phyloP scores from a whole-genome alignment of 2,113 vertebrate genomes.

The Ornithorhynchus anatinus region DNA sequence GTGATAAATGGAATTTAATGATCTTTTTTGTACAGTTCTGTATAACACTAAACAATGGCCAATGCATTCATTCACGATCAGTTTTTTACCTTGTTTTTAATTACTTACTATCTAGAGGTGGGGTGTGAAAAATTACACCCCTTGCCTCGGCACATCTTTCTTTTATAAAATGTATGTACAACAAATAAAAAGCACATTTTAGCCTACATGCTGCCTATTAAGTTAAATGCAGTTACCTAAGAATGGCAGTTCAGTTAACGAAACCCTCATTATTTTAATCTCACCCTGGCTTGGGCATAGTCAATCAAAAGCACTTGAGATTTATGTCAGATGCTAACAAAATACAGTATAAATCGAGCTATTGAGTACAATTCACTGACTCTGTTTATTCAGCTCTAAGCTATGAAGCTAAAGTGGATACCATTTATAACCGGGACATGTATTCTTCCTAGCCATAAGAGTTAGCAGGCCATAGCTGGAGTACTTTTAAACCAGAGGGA shows the following conservation, averaged over 20 bases:
- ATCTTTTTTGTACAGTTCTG: conserved; percentile 69
- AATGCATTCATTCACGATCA: conserved; percentile 59
- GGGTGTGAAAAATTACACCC: conserved; percentile 59
- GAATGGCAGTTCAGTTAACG: conserved; percentile 62
- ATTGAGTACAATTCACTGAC: conserved; percentile 68
- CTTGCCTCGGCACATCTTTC: conserved; percentile 53
- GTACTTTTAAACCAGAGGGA: conserved; percentile 53
- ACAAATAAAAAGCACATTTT: conserved; percentile 66
- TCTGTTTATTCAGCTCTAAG: conserved; percentile 64
- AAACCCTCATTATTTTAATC: conserved; percentile 65
- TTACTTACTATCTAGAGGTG: conserved; percentile 55
- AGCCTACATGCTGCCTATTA: conserved; percentile 66
- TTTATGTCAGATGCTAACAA: conserved; percentile 69
- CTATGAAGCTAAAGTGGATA: conserved; percentile 65
- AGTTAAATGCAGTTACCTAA: conserved; percentile 60
- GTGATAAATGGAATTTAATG: conserved; percentile 71
- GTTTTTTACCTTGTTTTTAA: conserved; percentile 64
- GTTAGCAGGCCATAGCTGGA: conserved; percentile 62
- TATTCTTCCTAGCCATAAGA: conserved; percentile 66
- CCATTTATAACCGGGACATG: conserved; percentile 67
- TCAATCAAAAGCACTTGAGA: conserved; percentile 60
- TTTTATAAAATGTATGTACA: conserved; percentile 68
- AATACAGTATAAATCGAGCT: conserved; percentile 68
- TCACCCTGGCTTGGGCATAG: conserved; percentile 54
- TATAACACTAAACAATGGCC: conserved; percentile 67